Evolutionary conservation across 2,888 invertebrate species (phyloP).

Genomic region (Athalia rosae): DNA sequence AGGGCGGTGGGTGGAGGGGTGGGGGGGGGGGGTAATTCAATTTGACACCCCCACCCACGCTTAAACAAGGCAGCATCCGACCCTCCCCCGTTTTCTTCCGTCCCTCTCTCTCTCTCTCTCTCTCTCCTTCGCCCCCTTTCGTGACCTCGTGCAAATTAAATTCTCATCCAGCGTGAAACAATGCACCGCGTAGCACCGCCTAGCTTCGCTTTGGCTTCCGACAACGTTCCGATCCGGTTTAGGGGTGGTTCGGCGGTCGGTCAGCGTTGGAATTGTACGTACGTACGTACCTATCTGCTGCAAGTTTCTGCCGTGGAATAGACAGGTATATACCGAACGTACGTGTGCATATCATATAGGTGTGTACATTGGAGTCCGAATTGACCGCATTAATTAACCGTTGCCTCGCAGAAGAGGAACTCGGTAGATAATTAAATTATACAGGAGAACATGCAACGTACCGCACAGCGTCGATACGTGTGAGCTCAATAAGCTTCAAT

Average conservation of each 20-base stretch:
- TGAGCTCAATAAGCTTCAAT: too few species aligned
- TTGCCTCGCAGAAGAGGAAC: constrained; percentile 57
- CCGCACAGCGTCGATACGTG: not conserved
- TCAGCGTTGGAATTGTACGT: constrained; percentile 16
- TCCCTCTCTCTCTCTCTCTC: constrained; percentile 47
- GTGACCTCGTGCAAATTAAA: constrained; percentile 69
- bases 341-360: not conserved
- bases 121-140: constrained; percentile 49
- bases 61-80: constrained; percentile 42
- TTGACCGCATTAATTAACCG: constrained; percentile 70
- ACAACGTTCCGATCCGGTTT: not conserved
- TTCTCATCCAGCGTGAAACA: constrained; percentile 73
- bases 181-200: constrained; percentile 55
- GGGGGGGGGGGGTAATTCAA: constrained; percentile 70
- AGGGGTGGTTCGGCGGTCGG: constrained; percentile 23
- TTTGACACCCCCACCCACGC: constrained; percentile 69
- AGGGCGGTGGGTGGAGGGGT: constrained; percentile 62
- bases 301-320: not conserved
- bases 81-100: constrained; percentile 40
- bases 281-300: not conserved
- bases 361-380: constrained; percentile 48
- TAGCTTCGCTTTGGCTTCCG: not conserved
- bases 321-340: not conserved
- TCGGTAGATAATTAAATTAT: constrained; percentile 7
- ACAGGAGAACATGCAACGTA: not conserved